Conservation (phyloP, 2,888 invertebrate genomes). For the Apeira syringaria region DNA sequence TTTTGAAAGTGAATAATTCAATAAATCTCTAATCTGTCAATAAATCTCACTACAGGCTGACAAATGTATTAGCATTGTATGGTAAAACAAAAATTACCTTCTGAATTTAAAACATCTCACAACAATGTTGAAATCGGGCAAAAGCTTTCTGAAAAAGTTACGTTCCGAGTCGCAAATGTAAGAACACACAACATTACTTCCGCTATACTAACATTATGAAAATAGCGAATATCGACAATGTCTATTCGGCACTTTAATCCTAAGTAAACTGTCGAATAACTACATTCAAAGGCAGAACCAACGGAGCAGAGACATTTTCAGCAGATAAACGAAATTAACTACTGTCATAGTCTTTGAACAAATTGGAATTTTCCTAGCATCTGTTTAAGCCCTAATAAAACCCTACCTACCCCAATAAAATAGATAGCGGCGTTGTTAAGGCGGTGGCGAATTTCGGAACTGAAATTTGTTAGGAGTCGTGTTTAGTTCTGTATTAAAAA, state of each 20-base stretch:
- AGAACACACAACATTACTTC: conserved; percentile 13
- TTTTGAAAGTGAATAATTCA: no score
- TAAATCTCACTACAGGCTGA: no score
- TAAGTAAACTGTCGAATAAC: conserved; percentile 27
- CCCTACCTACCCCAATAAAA: neutral
- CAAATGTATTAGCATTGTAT: no score
- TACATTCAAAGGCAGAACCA: conserved; percentile 17
- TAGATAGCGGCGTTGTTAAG: neutral
- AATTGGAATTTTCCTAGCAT: conserved; percentile 14
- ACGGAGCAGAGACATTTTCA: conserved; percentile 7
- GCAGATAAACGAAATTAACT: conserved; percentile 22
- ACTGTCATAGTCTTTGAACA: conserved; percentile 11
- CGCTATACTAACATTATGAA: conserved; percentile 6
- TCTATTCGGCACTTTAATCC: conserved; percentile 21
- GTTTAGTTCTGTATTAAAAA: no score
- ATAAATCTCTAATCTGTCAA: no score
- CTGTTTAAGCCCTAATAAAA: conserved; percentile 1
- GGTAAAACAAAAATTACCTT: no score
- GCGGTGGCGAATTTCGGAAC: no score
- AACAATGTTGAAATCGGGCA: no score
- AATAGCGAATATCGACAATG: conserved; percentile 8
- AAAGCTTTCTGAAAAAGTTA: no score
- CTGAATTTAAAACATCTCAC: no score
- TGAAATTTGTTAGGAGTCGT: no score
- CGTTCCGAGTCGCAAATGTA: conserved; percentile 1